These are phyloP conservation scores for Hystrix brachyura DNA, from an alignment of 2,113 vertebrate species.

Conservation along the genomic window DNA sequence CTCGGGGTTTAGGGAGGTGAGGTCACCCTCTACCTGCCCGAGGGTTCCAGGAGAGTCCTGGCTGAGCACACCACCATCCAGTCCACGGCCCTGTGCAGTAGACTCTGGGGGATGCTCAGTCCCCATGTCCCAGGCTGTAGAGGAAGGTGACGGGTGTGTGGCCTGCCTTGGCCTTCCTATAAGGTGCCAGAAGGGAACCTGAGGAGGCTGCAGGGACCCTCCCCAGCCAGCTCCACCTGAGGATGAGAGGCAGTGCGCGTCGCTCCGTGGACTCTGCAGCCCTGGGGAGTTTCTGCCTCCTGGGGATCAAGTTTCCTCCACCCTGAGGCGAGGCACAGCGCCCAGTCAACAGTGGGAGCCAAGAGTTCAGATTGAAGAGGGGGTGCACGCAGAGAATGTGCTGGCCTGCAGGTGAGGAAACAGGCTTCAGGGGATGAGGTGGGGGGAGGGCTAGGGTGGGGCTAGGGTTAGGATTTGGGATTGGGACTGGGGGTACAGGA, in stretches of 20 bases:
- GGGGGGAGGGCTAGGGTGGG: not conserved
- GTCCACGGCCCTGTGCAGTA: not conserved
- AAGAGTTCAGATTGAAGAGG: not conserved
- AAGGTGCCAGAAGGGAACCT: not conserved
- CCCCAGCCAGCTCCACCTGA: not conserved
- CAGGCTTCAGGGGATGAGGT: not conserved
- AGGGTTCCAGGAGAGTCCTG: not conserved
- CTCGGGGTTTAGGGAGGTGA: too few species aligned
- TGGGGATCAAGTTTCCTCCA: not conserved
- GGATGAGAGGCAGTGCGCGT: too few species aligned
- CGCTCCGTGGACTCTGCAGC: not conserved
- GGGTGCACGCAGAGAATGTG: not conserved
- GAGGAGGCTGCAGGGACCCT: not conserved
- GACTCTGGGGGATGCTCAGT: not conserved
- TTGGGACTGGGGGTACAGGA: not conserved
- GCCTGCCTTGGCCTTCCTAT: not conserved
- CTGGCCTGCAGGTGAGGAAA: not conserved
- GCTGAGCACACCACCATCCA: not conserved
- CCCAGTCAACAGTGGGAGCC: not conserved
- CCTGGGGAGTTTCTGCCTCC: not conserved
- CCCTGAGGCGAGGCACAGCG: not conserved
- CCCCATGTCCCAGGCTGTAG: not conserved
- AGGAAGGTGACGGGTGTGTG: not conserved
- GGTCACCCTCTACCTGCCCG: not conserved
- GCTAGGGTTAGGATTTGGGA: not conserved